Base-by-base conservation (phyloP, 2,797 vertebrate species). In the Epinephelus awoara region DNA sequence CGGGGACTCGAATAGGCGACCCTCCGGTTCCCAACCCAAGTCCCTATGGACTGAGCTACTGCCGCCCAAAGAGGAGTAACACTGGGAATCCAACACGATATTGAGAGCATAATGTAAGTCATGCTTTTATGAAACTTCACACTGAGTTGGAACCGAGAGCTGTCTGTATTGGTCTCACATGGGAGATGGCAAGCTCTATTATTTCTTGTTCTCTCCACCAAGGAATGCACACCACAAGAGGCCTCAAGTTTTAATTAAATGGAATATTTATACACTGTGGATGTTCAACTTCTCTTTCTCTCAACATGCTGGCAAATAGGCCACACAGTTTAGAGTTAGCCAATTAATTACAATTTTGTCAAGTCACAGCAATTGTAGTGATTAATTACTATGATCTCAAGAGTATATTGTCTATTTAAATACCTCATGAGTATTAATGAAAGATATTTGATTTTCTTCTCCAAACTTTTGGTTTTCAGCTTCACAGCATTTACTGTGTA, bases 261-360 rank as follows among this genome's bases (percentile, higher is more conserved):
- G 59, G 85, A 89, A 90, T 87, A 90, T 91, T 90, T 87, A 89
- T 91, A 84, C 62, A 85, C 82, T 80, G 70, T 57, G 67, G 86
- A 88, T 84, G 80, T 88, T 87, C 81, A 88, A 78, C 87, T 80
- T 84, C 72, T 77, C 76, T 72, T 77, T 91, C 84, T 79, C 79
- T 75, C 86, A 91, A 91, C 91, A 90, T 85, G 82, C 80, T 75
- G 83, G 85, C 88, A 93, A 94, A 92, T 94, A 94, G 92, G 91
- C 91, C 93, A 92, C 68, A 82, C 82, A 54, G 74, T 90, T 89
- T 89, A 89, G 86, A 87, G 83, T 85, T 78, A 83, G 85, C 79
- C 82, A 87, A 91, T 94, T 95, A 95, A 94, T 94, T 95, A 93
- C 82, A 88, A 90, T 85, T 88, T 87, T 85, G 90, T 91, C 82